phyloP scores from a whole-genome alignment of 2,888 invertebrate species.

The Linnaemya vulpina region DNA sequence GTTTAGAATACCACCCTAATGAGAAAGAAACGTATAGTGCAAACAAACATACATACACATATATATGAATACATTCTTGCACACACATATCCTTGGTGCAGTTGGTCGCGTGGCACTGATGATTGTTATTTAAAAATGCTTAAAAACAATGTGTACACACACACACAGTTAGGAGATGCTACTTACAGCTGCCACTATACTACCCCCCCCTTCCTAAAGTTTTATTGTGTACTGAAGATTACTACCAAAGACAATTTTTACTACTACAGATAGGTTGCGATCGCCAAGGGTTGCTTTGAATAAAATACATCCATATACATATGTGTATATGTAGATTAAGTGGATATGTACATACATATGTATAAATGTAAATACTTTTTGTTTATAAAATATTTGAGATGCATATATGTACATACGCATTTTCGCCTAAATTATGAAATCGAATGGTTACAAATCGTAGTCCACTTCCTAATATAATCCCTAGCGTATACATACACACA shows the following conservation, averaged over 20 bases:
- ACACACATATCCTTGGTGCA: background rate
- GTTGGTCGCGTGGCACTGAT: slow-evolving; percentile 51
- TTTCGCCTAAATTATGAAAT: no score
- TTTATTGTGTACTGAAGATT: slow-evolving; percentile 34
- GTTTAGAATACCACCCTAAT: no score
- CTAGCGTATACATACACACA: no score
- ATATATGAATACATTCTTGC: background rate
- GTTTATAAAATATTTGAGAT: no score
- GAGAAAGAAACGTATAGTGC: no score
- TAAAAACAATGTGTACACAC: background rate
- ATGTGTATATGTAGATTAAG: no score
- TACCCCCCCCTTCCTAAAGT: background rate
- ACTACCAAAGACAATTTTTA: no score
- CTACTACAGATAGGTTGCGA: slow-evolving; percentile 47
- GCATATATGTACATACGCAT: no score
- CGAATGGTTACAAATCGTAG: no score
- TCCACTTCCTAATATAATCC: no score
- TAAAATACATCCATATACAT: background rate
- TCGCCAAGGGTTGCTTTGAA: slow-evolving; percentile 60
- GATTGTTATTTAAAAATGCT: slow-evolving; percentile 4
- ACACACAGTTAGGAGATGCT: background rate
- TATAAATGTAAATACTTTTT: background rate
- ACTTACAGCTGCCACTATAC: slow-evolving; percentile 43
- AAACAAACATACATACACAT: background rate
- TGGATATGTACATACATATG: background rate